These are phyloP conservation scores for Mycteria americana DNA, from an alignment of 2,797 vertebrate genomes.

Conservation along the genomic window DNA sequence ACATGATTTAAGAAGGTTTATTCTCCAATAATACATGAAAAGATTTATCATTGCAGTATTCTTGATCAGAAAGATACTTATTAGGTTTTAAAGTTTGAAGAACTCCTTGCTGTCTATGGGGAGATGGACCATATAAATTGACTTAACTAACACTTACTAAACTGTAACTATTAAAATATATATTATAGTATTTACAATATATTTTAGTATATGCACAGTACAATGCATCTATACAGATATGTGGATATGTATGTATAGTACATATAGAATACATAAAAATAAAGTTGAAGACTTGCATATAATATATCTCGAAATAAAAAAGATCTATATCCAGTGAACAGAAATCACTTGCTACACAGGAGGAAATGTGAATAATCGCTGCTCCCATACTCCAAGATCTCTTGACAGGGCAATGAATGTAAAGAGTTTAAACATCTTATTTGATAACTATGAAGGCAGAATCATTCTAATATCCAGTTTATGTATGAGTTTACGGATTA, in stretches of 20 bases:
- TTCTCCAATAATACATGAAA: neutral
- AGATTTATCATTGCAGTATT: neutral
- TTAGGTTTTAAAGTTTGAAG: neutral
- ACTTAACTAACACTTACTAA: neutral
- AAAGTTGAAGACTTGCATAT: neutral
- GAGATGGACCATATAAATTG: neutral
- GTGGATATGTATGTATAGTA: neutral
- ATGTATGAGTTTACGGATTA: neutral
- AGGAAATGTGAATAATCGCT: neutral
- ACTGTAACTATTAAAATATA: neutral
- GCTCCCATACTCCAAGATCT: neutral
- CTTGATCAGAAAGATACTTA: neutral
- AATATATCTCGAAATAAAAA: neutral
- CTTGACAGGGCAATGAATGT: neutral
- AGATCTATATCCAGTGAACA: neutral
- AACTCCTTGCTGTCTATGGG: neutral
- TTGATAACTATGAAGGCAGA: neutral
- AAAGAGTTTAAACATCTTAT: neutral
- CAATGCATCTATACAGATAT: neutral
- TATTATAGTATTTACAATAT: neutral
- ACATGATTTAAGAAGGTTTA: neutral
- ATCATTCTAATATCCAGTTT: neutral
- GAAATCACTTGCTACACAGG: neutral
- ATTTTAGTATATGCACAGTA: neutral
- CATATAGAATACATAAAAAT: neutral